Conservation (phyloP, 2,888 invertebrate species). For the Lobophora halterata region DNA sequence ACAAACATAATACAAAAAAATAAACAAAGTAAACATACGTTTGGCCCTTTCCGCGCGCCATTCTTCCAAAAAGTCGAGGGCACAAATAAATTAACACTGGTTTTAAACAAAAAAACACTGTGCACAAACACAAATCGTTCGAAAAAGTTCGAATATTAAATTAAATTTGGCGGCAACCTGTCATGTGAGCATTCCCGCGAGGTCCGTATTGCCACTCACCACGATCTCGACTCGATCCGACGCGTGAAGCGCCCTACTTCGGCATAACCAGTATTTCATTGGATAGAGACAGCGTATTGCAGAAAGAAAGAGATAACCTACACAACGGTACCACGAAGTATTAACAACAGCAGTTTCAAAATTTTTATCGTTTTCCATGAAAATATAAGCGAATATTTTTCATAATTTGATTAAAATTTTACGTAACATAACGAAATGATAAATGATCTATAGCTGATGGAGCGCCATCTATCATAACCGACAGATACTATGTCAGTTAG, state of each 20-base stretch:
- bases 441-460: constrained; percentile 21
- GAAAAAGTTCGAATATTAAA: constrained; percentile 48
- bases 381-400: background rate
- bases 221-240: constrained; percentile 72
- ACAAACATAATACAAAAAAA: constrained; percentile 28
- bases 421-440: background rate
- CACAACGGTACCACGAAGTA: constrained; percentile 13
- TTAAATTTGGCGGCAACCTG: constrained; percentile 66
- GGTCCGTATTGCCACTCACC: constrained; percentile 73
- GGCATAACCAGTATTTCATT: constrained; percentile 63
- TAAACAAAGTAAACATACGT: constrained; percentile 51
- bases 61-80: constrained; percentile 44
- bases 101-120: constrained; percentile 38
- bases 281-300: constrained; percentile 58
- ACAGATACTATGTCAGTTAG: constrained; percentile 4
- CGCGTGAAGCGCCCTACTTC: constrained; percentile 75
- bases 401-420: constrained; percentile 3
- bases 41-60: constrained; percentile 64
- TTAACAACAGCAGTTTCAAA: constrained; percentile 3
- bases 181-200: constrained; percentile 73
- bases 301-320: constrained; percentile 45
- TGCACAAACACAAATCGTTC: constrained; percentile 48
- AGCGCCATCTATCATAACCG: constrained; percentile 23
- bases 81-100: constrained; percentile 47
- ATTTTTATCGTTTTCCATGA: background rate